phyloP scores from a whole-genome alignment of 2,113 vertebrate genomes.

The Chaetura pelagica region DNA sequence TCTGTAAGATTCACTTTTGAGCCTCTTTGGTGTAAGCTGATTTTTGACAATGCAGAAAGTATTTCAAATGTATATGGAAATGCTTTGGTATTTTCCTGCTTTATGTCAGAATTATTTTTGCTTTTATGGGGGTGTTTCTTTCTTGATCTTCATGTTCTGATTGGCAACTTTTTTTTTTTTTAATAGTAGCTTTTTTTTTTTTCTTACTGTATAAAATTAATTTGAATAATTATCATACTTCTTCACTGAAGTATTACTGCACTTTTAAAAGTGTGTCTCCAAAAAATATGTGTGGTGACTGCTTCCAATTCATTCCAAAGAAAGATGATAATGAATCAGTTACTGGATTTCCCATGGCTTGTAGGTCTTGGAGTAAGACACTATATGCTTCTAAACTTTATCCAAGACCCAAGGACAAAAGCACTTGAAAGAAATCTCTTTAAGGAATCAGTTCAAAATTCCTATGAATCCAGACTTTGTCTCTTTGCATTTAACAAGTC shows the following conservation, averaged over 20 bases:
- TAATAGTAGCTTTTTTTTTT: not conserved
- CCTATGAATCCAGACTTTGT: not conserved
- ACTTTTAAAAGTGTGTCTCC: not conserved
- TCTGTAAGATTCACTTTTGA: not conserved
- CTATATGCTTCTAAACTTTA: not conserved
- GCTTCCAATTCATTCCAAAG: not conserved
- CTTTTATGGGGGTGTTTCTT: not conserved
- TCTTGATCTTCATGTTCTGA: not conserved
- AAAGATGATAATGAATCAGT: not conserved
- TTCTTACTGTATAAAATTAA: not conserved
- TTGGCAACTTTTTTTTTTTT: not conserved
- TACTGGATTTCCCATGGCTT: not conserved
- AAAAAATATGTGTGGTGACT: not conserved
- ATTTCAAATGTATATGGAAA: conserved; percentile 10
- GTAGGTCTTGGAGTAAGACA: not conserved
- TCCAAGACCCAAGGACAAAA: not conserved
- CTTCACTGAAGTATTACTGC: not conserved
- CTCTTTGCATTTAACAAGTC: not conserved
- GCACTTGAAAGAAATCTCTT: not conserved
- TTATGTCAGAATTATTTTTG: not conserved
- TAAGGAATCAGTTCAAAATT: not conserved
- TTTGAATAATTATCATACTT: not conserved
- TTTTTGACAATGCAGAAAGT: not conserved
- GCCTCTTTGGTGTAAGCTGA: not conserved
- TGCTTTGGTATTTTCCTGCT: not conserved